phyloP scores from a whole-genome alignment of 2,797 vertebrate species.

The Myripristis jacobus region DNA sequence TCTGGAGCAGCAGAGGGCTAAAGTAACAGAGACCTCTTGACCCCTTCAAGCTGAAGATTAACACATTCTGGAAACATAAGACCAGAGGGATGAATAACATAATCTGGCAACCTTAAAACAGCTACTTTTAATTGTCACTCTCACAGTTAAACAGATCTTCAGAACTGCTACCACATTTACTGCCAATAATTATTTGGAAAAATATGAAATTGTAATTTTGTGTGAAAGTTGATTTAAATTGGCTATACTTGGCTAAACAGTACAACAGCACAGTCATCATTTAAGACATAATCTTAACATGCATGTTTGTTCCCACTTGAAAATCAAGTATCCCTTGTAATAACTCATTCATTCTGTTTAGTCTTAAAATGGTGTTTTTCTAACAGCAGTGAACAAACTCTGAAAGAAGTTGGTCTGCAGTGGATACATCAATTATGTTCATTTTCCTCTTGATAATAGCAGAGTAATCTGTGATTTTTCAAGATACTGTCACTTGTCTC shows the following conservation, averaged over 20 bases:
- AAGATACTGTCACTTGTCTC: too few species aligned
- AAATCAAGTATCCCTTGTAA: background rate
- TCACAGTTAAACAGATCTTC: conserved; percentile 17
- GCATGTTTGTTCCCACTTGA: background rate
- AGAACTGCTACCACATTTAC: too few species aligned
- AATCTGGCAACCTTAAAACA: conserved; percentile 34
- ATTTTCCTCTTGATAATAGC: too few species aligned
- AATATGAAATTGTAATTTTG: too few species aligned
- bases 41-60: conserved; percentile 37
- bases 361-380: background rate
- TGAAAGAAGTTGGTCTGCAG: too few species aligned
- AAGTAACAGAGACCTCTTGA: conserved; percentile 44
- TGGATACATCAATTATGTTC: background rate
- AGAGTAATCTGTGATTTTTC: too few species aligned
- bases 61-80: conserved; percentile 13
- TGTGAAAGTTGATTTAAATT: too few species aligned
- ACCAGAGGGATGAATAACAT: conserved; percentile 15
- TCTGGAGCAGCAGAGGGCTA: background rate
- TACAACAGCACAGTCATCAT: too few species aligned
- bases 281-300: background rate
- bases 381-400: too few species aligned
- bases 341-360: too few species aligned
- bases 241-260: too few species aligned
- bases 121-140: conserved; percentile 21
- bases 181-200: conserved; percentile 13